phyloP scores from a whole-genome alignment of 2,888 invertebrate genomes.

The Ormyrus pomaceus region DNA sequence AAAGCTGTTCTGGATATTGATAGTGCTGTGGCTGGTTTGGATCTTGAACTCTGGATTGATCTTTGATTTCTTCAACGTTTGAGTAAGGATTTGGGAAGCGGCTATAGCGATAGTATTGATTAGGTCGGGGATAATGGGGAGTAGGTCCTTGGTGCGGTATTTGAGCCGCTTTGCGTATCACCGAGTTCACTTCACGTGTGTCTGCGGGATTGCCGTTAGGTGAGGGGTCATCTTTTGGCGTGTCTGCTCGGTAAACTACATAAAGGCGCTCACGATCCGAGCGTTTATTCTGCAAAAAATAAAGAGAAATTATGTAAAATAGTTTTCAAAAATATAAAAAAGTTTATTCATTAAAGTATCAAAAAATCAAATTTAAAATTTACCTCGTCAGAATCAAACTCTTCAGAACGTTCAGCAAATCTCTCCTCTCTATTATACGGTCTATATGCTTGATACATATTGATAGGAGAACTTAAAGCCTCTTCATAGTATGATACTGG shows the following conservation, averaged over 20 bases:
- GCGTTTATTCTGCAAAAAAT: not conserved
- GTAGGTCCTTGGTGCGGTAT: slow-evolving; percentile 9
- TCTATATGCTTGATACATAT: slow-evolving; percentile 32
- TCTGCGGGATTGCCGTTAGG: too few relatives aligned
- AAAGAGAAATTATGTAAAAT: too few relatives aligned
- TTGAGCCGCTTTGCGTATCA: slow-evolving; percentile 31
- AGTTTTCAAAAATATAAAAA: too few relatives aligned
- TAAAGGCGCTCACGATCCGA: slow-evolving; percentile 25
- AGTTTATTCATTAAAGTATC: too few relatives aligned
- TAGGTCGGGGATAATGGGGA: too few relatives aligned
- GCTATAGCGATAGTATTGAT: too few relatives aligned
- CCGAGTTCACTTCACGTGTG: slow-evolving; percentile 2
- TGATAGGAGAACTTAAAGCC: not conserved
- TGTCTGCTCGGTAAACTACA: slow-evolving; percentile 49
- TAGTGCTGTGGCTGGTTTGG: too few relatives aligned
- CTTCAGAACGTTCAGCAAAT: not conserved
- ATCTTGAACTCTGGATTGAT: too few relatives aligned
- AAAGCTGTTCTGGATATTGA: too few relatives aligned
- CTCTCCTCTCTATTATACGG: slow-evolving; percentile 14
- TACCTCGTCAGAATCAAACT: slow-evolving; percentile 29
- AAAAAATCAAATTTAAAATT: not conserved
- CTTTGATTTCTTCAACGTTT: too few relatives aligned
- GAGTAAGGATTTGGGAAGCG: too few relatives aligned
- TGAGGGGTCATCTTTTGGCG: not conserved
- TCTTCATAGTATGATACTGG: not conserved